Percentiles rank a stretch among this genome's conserved stretches.
These are phyloP conservation scores for Euwallacea fornicatus DNA, from an alignment of 1,140 invertebrate genomes.

Conservation along the genomic window DNA sequence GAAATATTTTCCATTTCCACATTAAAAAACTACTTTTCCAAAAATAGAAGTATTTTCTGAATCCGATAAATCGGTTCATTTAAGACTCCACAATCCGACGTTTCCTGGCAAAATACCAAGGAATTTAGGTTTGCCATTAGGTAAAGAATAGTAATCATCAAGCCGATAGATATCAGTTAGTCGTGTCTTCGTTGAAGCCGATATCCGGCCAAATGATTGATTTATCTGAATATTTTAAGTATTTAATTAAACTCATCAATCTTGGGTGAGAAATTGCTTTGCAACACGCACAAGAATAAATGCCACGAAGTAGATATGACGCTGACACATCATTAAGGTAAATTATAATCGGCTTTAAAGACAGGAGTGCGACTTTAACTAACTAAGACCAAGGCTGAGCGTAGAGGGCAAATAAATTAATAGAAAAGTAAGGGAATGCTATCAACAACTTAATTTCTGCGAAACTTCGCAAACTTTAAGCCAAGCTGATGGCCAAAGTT, in stretches of 20 bases:
- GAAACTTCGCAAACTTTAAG: neutral
- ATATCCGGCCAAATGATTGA: conserved; percentile 24
- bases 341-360: neutral
- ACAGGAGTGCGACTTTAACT: neutral
- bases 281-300: conserved; percentile 15
- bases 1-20: too few relatives aligned
- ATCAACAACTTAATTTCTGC: conserved; percentile 10
- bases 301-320: conserved; percentile 18
- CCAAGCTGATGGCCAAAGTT: conserved; percentile 4
- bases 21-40: too few relatives aligned
- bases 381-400: neutral
- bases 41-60: too few relatives aligned
- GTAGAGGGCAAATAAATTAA: neutral
- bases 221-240: conserved; percentile 25
- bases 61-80: too few relatives aligned
- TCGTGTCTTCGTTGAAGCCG: conserved; percentile 19
- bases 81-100: too few relatives aligned
- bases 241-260: conserved; percentile 25
- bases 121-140: too few relatives aligned
- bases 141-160: conserved; percentile 19
- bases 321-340: conserved; percentile 19
- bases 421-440: neutral
- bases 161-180: conserved; percentile 17
- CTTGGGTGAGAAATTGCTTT: conserved; percentile 15
- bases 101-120: too few relatives aligned